Evolutionary conservation across 2,113 vertebrate genomes (phyloP), one percentile per base, ranked within the genome.

Genomic region (Austrofundulus limnaeus): DNA sequence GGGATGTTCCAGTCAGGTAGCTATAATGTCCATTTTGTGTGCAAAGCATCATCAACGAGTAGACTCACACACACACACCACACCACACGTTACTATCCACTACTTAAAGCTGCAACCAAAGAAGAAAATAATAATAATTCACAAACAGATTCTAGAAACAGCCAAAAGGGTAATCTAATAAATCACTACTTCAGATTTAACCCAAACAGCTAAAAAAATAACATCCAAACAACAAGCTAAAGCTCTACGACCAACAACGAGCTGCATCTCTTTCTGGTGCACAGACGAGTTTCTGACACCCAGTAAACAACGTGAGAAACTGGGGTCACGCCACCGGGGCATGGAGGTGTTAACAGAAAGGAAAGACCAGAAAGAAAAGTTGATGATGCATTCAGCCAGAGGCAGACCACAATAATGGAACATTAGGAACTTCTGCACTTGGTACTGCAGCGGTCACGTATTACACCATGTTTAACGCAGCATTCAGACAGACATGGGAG

Each of bases 371-470:
- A 58, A 60, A 75, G 75, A 55, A 78, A 69, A 74, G 78, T 71
- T 45, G 52, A 82, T 45, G 64, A 86, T 87, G 88, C 90, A 76
- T 80, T 80, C 72, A 75, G 90, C 81, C 79, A 78, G 78, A 91
- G 81, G 69, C 82, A 83, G 71, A 67, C 17, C 60, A 64, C 47
- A 72, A 47, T 16, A 28, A 79, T 20, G 64, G 70, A 77, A 65
- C 64, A 78, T 78, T 47, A 79, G 77, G 54, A 70, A 66, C 66
- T 50, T 58, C 4, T 28, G 61, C 46, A 72, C 66, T 37, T n/a
- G n/a, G 69, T 63, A 61, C 55, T 49, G 49, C 65, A 81, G 70
- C 69, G 62, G 65, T 78, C 69, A 86, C 56, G 69, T 47, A 69
- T 80, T 28, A 77, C 72, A 88, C 69, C 55, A 56, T 52, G 69